These are phyloP conservation scores for Agapetus fuscipes DNA, from an alignment of 2,888 invertebrate species.

Conservation along the genomic window DNA sequence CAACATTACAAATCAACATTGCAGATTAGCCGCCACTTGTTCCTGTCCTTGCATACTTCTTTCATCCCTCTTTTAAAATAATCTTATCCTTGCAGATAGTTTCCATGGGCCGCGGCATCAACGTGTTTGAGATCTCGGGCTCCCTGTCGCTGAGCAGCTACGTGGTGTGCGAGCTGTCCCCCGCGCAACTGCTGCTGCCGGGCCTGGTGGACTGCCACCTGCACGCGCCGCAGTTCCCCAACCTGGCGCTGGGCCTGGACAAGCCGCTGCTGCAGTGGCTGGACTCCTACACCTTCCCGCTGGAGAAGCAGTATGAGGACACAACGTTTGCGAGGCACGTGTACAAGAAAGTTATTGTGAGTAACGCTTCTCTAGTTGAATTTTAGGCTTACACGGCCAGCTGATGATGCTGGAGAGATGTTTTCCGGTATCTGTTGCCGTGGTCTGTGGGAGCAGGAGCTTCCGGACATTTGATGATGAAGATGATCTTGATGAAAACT, in stretches of 20 bases:
- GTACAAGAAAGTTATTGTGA: conserved; percentile 73
- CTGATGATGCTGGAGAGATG: too few species aligned
- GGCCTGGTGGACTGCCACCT: conserved; percentile 86
- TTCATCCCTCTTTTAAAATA: too few species aligned
- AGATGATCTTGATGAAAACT: too few species aligned
- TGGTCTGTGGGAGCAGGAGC: too few species aligned
- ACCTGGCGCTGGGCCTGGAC: conserved; percentile 75
- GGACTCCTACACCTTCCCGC: conserved; percentile 73
- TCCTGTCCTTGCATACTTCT: too few species aligned
- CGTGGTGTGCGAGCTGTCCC: conserved; percentile 25
- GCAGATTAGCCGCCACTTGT: too few species aligned
- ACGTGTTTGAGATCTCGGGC: conserved; percentile 12
- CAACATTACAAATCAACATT: too few species aligned
- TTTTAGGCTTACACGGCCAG: conserved; percentile 5
- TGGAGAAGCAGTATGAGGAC: conserved; percentile 65
- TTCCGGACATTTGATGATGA: too few species aligned
- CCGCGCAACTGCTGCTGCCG: conserved; percentile 67
- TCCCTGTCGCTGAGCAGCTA: conserved; percentile 10
- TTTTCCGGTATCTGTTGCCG: too few species aligned
- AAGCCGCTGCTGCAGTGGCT: conserved; percentile 77
- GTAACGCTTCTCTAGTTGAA: conserved; percentile 26
- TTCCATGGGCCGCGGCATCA: conserved; percentile 5
- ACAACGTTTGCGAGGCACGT: conserved; percentile 56
- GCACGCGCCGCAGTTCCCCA: conserved; percentile 84
- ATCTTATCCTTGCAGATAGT: conserved; percentile 9